These are phyloP conservation scores for Steatocranus sp. DNA, from an alignment of 2,797 vertebrate species.

Conservation along the genomic window DNA sequence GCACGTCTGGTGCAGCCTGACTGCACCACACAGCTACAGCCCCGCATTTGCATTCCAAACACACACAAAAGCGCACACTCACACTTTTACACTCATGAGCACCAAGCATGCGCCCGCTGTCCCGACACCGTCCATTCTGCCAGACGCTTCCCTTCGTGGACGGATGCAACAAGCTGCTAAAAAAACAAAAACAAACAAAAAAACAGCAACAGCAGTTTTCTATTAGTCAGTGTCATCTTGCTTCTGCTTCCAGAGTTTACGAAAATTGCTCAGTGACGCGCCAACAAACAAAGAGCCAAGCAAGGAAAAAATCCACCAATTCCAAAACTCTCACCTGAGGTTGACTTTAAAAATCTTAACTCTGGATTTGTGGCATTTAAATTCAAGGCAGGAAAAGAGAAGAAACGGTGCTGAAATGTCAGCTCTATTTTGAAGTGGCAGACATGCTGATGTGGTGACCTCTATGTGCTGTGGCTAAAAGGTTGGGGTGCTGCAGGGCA, in stretches of 20 bases:
- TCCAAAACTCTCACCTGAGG: neutral
- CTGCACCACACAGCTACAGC: conserved; percentile 64
- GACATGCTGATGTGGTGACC: conserved; percentile 66
- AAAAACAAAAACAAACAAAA: neutral
- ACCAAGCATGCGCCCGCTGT: conserved; percentile 7
- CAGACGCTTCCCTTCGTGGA: conserved; percentile 54
- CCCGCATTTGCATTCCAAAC: conserved; percentile 62
- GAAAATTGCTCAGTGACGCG: neutral
- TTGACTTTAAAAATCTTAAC: neutral
- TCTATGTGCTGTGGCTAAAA: conserved; percentile 54
- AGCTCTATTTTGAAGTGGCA: conserved; percentile 46
- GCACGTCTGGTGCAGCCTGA: conserved; percentile 71
- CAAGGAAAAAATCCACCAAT: neutral
- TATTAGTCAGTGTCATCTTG: conserved; percentile 18
- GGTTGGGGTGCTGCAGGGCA: conserved; percentile 30
- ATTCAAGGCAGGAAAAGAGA: neutral
- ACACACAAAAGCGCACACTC: neutral
- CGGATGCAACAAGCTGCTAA: conserved; percentile 64
- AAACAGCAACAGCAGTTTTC: conserved; percentile 42
- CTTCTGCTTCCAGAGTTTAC: neutral
- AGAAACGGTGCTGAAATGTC: conserved; percentile 57
- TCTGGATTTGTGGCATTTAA: conserved; percentile 35
- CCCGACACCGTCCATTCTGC: conserved; percentile 41
- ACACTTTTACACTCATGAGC: conserved; percentile 15
- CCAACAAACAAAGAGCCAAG: conserved; percentile 5